Base-by-base conservation (phyloP, 2,888 invertebrate genomes). In the Cheilosia urbana region DNA sequence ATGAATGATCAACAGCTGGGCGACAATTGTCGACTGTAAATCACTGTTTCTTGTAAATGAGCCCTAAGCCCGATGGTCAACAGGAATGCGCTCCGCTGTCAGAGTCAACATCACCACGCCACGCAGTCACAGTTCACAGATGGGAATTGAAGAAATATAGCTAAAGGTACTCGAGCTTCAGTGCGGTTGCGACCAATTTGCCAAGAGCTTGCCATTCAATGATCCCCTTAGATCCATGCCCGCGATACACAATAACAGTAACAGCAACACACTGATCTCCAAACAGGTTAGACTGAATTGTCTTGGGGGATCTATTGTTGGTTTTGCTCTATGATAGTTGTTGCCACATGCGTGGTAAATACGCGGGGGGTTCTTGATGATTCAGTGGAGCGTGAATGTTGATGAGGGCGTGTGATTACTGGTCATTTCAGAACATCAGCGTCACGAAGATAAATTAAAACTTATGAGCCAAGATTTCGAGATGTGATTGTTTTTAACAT, bases 1-100 rank as follows among this genome's bases (percentile, higher is more conserved):
- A 85, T 80, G 66, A 62, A 85, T 66, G 66, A 72, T 76, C 62
- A 80, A 66, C 75, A 85, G 80, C 69, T 81, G 76, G 80, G 76
- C 80, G 80, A 80, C 75, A 80, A 66, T 80, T 71, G 71, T 57
- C 7, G 42, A 42, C 66, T 57, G 75, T 80, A 83, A 73, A 75
- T 80, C 65, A 79, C 69, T 9, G 45, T 69, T 72, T 58, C 76
- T 77, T 76, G 55, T 69, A 69, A 80, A 69, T 75, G 68, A 80
- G 62, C 37, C 21, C 49, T 57, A 11, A 30, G 27, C 9, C 21
- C 62, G 45, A 34, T 69, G 82, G 82, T 71, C 77, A 82, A 71
- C 24, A 37, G 17, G 30, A 62, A 62, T 66, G 51, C 37, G 66
- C 42, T 40, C 21, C 13, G 15, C 21, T 24, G 40, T 2, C 11